Base-by-base conservation (phyloP, 2,797 vertebrate genomes). In the Urophycis tenuis region DNA sequence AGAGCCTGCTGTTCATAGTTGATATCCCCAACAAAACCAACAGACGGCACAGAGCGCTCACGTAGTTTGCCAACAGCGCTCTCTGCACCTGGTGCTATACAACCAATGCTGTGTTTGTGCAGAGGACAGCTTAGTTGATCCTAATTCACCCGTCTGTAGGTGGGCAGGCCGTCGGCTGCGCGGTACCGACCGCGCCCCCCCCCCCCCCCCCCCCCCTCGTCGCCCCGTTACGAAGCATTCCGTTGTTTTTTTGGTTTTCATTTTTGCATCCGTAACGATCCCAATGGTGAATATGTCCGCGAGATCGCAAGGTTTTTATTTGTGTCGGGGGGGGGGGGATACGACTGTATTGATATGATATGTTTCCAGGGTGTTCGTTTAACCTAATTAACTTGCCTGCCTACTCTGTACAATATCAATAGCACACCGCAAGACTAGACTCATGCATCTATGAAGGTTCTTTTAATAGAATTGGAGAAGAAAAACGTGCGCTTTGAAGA, bases 351-450 rank as follows among this genome's bases (percentile, higher is more conserved):
- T 45, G 10, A 29, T 79, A 85, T 77, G 41, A 53, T 81, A 79
- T 81, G 84, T 89, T 67, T 67, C 90, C 84, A 84, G 81, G 77
- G 77, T 89, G 77, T 78, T 77, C 83, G 87, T 90, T 60, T 83
- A 77, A 87, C 75, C 71, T 79, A 74, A 85, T 87, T 72, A 85
- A 87, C 77, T 91, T 89, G 88, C 90, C 85, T 92, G 91, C 90
- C 88, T 91, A 81, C 90, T 87, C 77, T 88, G 85, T 92, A 90
- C 89, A 87, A 91, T 92, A 88, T 89, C 84, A 87, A 90, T 82
- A 87, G 88, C 89, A 90, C 89, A 86, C 89, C 89, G 87, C 90
- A 30, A 29, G 22, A 71, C 69, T 41, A 74, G 49, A 73, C 33
- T 45, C 74, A 72, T 81, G 76, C 74, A 89, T 91, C 86, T 81